Evolutionary conservation across 2,888 invertebrate species (phyloP), one percentile per base, ranked within the genome.

Genomic region (Cheilosia urbana): DNA sequence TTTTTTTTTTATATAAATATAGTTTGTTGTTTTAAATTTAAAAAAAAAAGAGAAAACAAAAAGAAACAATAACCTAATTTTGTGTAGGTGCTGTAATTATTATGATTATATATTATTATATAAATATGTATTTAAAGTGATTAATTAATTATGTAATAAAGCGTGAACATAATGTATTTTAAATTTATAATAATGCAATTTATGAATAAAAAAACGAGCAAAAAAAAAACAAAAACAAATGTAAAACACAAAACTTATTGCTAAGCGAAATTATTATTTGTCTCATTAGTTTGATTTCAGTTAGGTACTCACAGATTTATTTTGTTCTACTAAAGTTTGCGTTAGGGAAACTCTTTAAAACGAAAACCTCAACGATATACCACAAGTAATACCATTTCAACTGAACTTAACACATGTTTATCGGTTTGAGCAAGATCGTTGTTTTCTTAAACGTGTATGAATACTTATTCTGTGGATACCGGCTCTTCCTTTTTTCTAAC

Each of bases 31-130:
- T 80, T 76, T 49, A 60, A 65, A 60, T 79, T 65, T 42, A 49
- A 21, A 69, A 34, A 62, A 53, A 68, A 15, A 40, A 58, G 6
- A 27, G 6, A 27, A 27, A 9, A 30, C 7, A 9, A 30, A 30
- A 30, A 66, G 58, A 30, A 13, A 21, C 17, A 21, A 21, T 51
- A 63, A 85, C 85, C 81, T 85, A 85, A 85, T 85, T 85, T 85
- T 81, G 68, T 81, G 81, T 81, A 85, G 85, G 85, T 85, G 85
- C 85, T 85, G 85, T 85, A 85, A 85, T 85, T 85, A 85, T 85
- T 80, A 85, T 85, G 30, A 85, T 81, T 81, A 80, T 85, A 72
- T 76, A 85, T 65, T 63, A 71, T 58, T 65, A 68, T 79, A 79
- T 71, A 66, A 65, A 76, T 37, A 13, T 80, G 76, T 81, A 80